Evolutionary conservation across 2,797 vertebrate genomes (phyloP).

Genomic region (Scarus forsteni): DNA sequence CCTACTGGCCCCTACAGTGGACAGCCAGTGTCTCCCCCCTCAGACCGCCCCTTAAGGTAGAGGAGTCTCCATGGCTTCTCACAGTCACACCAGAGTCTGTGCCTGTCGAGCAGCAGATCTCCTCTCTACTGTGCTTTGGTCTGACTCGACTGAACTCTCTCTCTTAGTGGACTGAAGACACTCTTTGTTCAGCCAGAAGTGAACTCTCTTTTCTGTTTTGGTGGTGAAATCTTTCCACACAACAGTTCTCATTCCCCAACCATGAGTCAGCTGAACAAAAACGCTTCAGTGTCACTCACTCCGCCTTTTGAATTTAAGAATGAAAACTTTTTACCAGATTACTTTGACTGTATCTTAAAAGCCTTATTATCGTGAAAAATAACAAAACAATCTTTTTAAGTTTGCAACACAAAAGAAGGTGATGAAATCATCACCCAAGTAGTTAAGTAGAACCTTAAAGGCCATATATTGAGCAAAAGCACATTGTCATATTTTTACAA

Average conservation of each 20-base stretch:
- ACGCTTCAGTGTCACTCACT: constrained; percentile 72
- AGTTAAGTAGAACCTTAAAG: no score
- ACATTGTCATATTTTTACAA: no score
- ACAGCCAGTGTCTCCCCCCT: constrained; percentile 56
- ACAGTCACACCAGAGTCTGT: constrained; percentile 71
- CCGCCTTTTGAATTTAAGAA: constrained; percentile 62
- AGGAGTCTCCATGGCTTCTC: constrained; percentile 68
- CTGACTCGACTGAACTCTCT: constrained; percentile 55
- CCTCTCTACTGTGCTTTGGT: constrained; percentile 49
- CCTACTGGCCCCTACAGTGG: constrained; percentile 69
- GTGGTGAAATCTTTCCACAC: constrained; percentile 81
- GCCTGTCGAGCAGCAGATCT: constrained; percentile 53
- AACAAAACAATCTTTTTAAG: no score
- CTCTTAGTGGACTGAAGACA: constrained; percentile 62
- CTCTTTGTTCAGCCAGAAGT: constrained; percentile 77
- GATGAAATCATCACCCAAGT: no score
- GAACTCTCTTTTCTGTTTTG: constrained; percentile 67
- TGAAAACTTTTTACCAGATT: constrained; percentile 55
- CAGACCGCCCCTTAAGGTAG: constrained; percentile 66
- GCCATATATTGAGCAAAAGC: no score
- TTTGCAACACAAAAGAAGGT: no score
- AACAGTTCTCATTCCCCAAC: constrained; percentile 77
- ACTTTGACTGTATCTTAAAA: constrained; percentile 41
- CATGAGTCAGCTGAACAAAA: constrained; percentile 85
- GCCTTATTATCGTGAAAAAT: not conserved